Percentiles rank a stretch among this genome's conserved stretches.
Evolutionary conservation across 2,797 vertebrate genomes (phyloP).

Genomic region (Hyperoplus immaculatus): DNA sequence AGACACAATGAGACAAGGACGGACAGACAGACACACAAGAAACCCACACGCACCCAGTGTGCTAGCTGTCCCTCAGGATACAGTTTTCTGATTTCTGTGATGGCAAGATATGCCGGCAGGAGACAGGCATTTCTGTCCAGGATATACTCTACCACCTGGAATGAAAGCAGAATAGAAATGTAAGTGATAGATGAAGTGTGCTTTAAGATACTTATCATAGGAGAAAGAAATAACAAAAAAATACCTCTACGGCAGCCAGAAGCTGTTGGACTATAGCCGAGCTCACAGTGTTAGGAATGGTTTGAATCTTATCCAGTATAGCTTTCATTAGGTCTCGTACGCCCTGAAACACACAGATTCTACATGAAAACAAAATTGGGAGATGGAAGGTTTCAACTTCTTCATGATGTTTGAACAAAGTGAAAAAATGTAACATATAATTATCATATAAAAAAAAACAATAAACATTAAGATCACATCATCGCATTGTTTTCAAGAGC

Average conservation of each 20-base stretch:
- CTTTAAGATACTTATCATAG: neutral
- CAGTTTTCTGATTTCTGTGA: constrained; percentile 97
- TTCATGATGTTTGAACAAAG: neutral
- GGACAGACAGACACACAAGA: neutral
- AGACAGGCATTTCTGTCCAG: constrained; percentile 98
- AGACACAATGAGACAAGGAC: neutral
- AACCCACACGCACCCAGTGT: constrained; percentile 90
- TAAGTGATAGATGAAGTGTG: neutral
- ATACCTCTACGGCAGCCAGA: constrained; percentile 94
- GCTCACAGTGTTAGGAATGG: constrained; percentile 95
- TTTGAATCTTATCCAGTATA: constrained; percentile 96
- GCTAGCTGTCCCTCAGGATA: constrained; percentile 98
- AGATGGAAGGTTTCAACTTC: neutral
- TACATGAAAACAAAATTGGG: neutral
- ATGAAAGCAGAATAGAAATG: constrained; percentile 5
- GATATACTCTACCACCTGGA: constrained; percentile 97
- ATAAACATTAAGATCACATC: neutral
- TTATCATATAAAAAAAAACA: neutral
- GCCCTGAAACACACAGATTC: constrained; percentile 83
- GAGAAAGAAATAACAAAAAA: neutral
- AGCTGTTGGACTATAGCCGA: constrained; percentile 98
- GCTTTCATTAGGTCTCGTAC: constrained; percentile 96
- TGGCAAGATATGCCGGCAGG: constrained; percentile 96
- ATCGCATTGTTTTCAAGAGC: neutral
- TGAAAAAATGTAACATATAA: neutral